A percentile compares a stretch with the other conserved stretches of the same genome.
Conservation (phyloP, 1,140 invertebrate genomes). For the Bombus difficillimus region DNA sequence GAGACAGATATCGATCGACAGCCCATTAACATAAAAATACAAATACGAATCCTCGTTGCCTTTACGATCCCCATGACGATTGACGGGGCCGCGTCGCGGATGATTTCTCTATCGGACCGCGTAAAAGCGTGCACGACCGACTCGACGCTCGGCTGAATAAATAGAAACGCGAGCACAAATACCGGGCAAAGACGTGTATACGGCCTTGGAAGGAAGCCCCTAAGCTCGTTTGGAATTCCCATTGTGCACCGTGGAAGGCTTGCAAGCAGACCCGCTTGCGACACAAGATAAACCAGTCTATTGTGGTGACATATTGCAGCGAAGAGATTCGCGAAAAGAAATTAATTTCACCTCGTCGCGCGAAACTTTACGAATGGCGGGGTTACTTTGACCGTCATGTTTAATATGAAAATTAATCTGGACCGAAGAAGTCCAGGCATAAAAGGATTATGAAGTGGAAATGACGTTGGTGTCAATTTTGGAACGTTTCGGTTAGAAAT, state of each 20-base stretch:
- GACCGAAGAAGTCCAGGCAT: not conserved
- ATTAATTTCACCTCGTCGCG: constrained; percentile 9
- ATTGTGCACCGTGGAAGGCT: constrained; percentile 46
- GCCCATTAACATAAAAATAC: constrained; percentile 3
- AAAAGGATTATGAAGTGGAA: not conserved
- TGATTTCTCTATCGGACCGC: constrained; percentile 21
- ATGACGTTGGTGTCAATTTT: too few species aligned
- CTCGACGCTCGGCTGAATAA: constrained; percentile 11
- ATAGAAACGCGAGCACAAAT: constrained; percentile 28
- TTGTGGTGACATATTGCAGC: constrained; percentile 28
- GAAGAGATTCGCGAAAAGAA: constrained; percentile 23
- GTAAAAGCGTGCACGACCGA: not conserved
- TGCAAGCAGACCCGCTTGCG: constrained; percentile 18
- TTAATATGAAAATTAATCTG: constrained; percentile 13
- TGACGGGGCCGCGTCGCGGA: not conserved
- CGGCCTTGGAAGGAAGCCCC: constrained; percentile 27
- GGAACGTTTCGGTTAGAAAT: not conserved
- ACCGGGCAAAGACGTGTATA: constrained; percentile 25
- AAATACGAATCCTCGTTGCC: not conserved
- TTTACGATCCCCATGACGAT: not conserved
- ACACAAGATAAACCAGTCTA: constrained; percentile 41
- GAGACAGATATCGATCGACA: not conserved
- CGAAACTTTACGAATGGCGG: not conserved
- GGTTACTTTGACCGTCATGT: not conserved
- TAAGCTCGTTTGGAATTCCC: constrained; percentile 65